Evolutionary conservation across 2,888 invertebrate species (phyloP).

Genomic region (Timema cristinae): DNA sequence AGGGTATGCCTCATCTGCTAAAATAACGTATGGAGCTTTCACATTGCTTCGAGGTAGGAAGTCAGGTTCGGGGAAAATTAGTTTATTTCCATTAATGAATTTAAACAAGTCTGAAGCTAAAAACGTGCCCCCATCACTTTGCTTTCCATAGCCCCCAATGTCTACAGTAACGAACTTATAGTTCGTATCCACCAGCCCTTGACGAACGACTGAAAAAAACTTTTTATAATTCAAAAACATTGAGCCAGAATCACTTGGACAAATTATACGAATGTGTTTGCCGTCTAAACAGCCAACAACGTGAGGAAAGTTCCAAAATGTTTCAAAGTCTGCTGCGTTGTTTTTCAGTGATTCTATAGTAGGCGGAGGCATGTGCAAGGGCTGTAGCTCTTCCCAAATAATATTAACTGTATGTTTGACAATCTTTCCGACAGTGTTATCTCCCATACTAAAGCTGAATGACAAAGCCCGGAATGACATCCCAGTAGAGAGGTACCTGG

Average conservation of each 20-base stretch:
- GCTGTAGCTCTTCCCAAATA: conserved; percentile 5
- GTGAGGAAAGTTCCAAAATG: background rate
- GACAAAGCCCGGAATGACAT: conserved; percentile 2
- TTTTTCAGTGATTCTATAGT: conserved; percentile 7
- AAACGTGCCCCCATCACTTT: conserved; percentile 12
- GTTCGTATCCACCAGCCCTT: conserved; percentile 5
- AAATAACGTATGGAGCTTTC: conserved; percentile 11
- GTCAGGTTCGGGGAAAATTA: background rate
- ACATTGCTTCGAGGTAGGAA: conserved; percentile 10
- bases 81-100: background rate
- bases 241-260: conserved; percentile 6
- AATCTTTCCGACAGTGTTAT: conserved; percentile 10
- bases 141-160: conserved; percentile 1
- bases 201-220: background rate
- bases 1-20: conserved; percentile 9
- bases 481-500: conserved; percentile 13
- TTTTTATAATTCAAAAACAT: conserved; percentile 10
- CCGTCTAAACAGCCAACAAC: conserved; percentile 10
- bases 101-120: conserved; percentile 6
- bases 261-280: conserved; percentile 13
- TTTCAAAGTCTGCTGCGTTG: no score
- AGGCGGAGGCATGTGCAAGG: background rate
- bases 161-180: conserved; percentile 2
- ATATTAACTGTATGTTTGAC: conserved; percentile 7
- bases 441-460: conserved; percentile 12